Evolutionary conservation across 1,140 invertebrate species (phyloP).

Genomic region (Rhopalosiphum maidis): DNA sequence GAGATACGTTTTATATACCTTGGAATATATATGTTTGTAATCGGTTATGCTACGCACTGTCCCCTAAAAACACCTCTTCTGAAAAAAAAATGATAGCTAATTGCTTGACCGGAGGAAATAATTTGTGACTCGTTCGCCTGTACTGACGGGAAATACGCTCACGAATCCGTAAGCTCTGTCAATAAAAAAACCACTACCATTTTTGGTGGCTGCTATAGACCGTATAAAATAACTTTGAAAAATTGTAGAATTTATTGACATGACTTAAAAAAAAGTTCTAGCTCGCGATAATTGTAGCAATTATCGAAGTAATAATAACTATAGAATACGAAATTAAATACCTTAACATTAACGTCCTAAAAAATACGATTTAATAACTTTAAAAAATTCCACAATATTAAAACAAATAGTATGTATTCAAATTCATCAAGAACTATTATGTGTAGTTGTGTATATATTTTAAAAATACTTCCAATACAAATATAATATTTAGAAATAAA

Average conservation of each 20-base stretch:
- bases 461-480: too few relatives aligned
- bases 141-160: neutral
- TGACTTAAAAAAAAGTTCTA: neutral
- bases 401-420: neutral
- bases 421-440: neutral
- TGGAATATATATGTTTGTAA: conserved; percentile 30
- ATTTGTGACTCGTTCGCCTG: neutral
- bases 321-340: neutral
- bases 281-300: neutral
- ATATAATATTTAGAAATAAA: too few relatives aligned
- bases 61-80: neutral
- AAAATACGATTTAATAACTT: neutral
- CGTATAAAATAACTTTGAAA: neutral
- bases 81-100: neutral
- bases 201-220: neutral
- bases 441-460: neutral
- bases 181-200: neutral
- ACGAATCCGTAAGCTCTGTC: neutral
- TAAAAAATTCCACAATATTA: neutral
- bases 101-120: conserved; percentile 29
- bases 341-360: neutral
- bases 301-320: neutral
- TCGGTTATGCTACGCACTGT: neutral
- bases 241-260: neutral
- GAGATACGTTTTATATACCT: conserved; percentile 9